Base-by-base conservation (phyloP, 2,797 vertebrate genomes). In the Orestias chungarensis region DNA sequence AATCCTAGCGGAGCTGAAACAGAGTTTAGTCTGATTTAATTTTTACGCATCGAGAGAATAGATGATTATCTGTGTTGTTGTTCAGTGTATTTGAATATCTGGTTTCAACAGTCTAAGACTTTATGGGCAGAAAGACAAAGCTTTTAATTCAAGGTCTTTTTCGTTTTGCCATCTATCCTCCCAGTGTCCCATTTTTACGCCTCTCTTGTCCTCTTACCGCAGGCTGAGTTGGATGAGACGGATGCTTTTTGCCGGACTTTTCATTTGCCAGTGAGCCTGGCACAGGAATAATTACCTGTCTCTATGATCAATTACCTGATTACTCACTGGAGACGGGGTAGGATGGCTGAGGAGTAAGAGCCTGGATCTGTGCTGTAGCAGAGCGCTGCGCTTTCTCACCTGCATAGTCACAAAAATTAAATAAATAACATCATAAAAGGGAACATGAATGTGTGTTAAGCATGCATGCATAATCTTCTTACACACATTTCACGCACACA, bases 221-320 rank as follows among this genome's bases (percentile, higher is more conserved):
- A 78, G 84, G 85, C 88, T 84, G 89, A 69, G 86, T 88, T 88
- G 86, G 82, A 88, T 82, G 89, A 93, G 89, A 92, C 87, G 66
- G 82, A 91, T 92, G 82, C 81, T 89, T 92, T 92, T 88, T 76
- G 82, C 88, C 40, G 73, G 88, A 87, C 88, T 91, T 91, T 93
- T 90, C 87, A 89, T 91, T 93, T 92, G 92, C 91, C 87, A 89
- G 88, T 78, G 87, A 91, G 91, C 84, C 87, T 93, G 92, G 91
- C 89, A 91, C 83, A 86, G 89, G 86, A 94, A 93, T 94, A 93
- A 94, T 94, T 93, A 94, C 93, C 93, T 94, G 94, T 93, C 93
- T 94, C 89, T 89, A 91, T 94, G 93, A 94, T 94, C 93, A 95
- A 94, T 93, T 92, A 93, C 93, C 91, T 94, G 94, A 94, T 94